Evolutionary conservation across 2,888 invertebrate genomes (phyloP).

Genomic region (Chymomyza caudatula): DNA sequence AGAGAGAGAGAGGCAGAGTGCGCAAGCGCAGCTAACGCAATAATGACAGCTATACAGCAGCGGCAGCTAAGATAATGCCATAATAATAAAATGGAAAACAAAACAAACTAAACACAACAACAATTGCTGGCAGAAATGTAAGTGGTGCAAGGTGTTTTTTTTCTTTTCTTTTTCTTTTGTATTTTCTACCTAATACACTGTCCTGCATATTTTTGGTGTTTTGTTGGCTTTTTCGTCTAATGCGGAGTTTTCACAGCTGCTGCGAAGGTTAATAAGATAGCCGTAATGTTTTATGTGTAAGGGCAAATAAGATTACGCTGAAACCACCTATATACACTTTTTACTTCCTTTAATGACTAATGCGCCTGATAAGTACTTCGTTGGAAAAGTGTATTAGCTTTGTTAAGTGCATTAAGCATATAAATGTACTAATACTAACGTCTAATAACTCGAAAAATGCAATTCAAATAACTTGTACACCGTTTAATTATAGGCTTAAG

Average conservation of each 20-base stretch:
- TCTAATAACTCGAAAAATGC: too few species aligned
- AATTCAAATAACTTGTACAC: too few species aligned
- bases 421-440: too few species aligned
- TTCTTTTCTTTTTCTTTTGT: neutral
- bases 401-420: too few species aligned
- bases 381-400: too few species aligned
- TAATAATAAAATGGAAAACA: slow-evolving; percentile 27
- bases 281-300: neutral
- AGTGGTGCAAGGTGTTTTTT: slow-evolving; percentile 65
- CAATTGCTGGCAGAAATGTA: slow-evolving; percentile 39
- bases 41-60: slow-evolving; percentile 1
- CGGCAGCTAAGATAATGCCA: slow-evolving; percentile 11
- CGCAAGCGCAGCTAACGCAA: slow-evolving; percentile 38
- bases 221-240: neutral
- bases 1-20: slow-evolving; percentile 12
- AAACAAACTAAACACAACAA: slow-evolving; percentile 13
- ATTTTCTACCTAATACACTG: neutral
- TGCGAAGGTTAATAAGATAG: neutral
- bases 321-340: neutral
- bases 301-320: neutral
- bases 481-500: too few species aligned
- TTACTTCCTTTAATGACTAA: too few species aligned
- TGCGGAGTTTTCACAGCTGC: neutral
- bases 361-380: too few species aligned
- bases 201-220: neutral